phyloP scores from a whole-genome alignment of 2,888 invertebrate genomes.

The Rosalia funebris region DNA sequence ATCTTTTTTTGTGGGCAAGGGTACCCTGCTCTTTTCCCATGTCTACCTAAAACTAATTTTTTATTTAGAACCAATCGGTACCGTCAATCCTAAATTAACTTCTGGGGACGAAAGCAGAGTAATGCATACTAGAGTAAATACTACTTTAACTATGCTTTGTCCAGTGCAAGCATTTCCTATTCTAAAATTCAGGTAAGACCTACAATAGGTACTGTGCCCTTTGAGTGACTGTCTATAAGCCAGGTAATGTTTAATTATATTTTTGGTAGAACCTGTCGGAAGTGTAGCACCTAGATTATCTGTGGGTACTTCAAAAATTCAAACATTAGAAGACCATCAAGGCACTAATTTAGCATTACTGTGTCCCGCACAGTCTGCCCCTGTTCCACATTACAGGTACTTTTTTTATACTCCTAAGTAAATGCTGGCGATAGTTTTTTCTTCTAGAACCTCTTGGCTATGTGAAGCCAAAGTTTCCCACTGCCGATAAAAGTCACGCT shows the following conservation, averaged over 20 bases:
- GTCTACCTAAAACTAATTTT: conserved; percentile 13
- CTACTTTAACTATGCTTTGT: conserved; percentile 69
- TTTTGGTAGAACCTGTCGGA: conserved; percentile 66
- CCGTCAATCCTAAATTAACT: conserved; percentile 73
- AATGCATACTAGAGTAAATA: conserved; percentile 46
- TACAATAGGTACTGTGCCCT: too few relatives aligned
- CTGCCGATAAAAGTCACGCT: conserved; percentile 73
- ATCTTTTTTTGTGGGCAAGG: conserved; percentile 64
- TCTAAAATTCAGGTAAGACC: conserved; percentile 73
- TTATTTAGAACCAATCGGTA: conserved; percentile 78
- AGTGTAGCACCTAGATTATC: conserved; percentile 67
- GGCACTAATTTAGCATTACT: conserved; percentile 65
- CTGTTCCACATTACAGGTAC: conserved; percentile 79
- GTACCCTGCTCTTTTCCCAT: conserved; percentile 12
- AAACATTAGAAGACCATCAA: conserved; percentile 47
- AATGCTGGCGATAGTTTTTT: conserved; percentile 24
- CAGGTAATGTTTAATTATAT: too few relatives aligned
- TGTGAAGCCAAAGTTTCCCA: conserved; percentile 72
- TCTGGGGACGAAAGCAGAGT: conserved; percentile 58
- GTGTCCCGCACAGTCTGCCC: conserved; percentile 73
- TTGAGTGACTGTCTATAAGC: too few relatives aligned
- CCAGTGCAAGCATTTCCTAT: conserved; percentile 77
- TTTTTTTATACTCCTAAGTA: conserved; percentile 26
- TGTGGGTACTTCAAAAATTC: conserved; percentile 50
- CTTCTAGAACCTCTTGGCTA: conserved; percentile 69